These are phyloP conservation scores for Sylvicola fuscatus DNA, from an alignment of 2,888 invertebrate genomes.

Conservation along the genomic window DNA sequence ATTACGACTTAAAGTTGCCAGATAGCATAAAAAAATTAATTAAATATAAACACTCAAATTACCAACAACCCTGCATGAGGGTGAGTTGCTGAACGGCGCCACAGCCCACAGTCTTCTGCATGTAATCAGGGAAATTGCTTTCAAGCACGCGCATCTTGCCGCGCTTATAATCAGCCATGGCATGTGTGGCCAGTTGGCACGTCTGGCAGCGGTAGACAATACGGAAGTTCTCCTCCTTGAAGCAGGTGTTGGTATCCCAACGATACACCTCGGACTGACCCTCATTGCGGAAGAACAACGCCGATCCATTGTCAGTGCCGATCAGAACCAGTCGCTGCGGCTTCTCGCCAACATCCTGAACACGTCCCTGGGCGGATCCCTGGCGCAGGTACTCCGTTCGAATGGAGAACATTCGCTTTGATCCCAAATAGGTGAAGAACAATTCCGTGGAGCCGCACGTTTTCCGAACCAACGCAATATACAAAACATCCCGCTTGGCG, in stretches of 20 bases:
- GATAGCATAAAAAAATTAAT: too few relatives aligned
- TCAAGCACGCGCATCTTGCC: constrained; percentile 43
- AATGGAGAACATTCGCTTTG: constrained; percentile 33
- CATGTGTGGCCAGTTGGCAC: constrained; percentile 38
- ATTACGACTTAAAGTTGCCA: too few relatives aligned
- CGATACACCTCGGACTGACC: constrained; percentile 39
- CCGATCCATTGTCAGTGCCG: constrained; percentile 36
- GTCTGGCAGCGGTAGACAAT: constrained; percentile 36
- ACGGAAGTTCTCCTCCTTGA: constrained; percentile 32
- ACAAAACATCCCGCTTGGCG: constrained; percentile 32
- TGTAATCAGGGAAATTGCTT: constrained; percentile 43
- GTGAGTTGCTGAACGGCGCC: constrained; percentile 35
- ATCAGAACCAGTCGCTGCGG: constrained; percentile 32
- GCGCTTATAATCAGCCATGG: constrained; percentile 33
- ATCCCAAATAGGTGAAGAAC: constrained; percentile 37
- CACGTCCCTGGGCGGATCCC: constrained; percentile 26
- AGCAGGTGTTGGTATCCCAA: constrained; percentile 38
- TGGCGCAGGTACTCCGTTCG: constrained; percentile 30
- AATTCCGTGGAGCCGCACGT: constrained; percentile 27
- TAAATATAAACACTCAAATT: not conserved
- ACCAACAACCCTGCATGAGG: constrained; percentile 13
- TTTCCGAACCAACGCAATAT: constrained; percentile 31
- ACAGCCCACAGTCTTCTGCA: constrained; percentile 35
- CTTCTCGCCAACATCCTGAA: constrained; percentile 35
- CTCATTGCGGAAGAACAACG: constrained; percentile 38